A percentile compares a stretch with the other conserved stretches of the same genome.
These are phyloP conservation scores for Pachyramphus minor DNA, from an alignment of 2,113 vertebrate genomes.

Conservation along the genomic window DNA sequence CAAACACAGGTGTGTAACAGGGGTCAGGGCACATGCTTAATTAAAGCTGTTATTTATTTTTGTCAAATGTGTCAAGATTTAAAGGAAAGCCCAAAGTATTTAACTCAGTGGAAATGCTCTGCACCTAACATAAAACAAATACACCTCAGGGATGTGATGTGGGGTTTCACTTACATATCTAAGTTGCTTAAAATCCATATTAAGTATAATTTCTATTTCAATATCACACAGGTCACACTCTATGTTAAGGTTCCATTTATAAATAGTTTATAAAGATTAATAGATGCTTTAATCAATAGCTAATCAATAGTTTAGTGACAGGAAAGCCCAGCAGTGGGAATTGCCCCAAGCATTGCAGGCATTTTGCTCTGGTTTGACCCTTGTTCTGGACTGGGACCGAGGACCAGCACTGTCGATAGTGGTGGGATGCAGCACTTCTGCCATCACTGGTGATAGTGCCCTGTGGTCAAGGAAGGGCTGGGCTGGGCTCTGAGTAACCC, in stretches of 20 bases:
- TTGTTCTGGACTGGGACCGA: neutral
- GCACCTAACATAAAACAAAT: rapidly evolving
- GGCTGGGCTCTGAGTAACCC: neutral
- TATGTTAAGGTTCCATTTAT: constrained; percentile 11
- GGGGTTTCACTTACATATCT: neutral
- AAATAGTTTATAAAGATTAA: constrained; percentile 64
- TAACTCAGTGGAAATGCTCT: neutral
- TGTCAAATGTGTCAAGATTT: neutral
- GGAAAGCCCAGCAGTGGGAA: constrained; percentile 31
- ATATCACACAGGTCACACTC: constrained; percentile 30
- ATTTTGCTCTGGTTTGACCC: neutral
- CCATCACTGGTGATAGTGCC: neutral
- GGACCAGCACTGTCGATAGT: rapidly evolving
- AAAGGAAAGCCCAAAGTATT: neutral
- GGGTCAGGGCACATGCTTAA: neutral
- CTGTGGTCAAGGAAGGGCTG: neutral
- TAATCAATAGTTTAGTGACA: constrained; percentile 32
- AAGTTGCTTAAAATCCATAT: constrained; percentile 4
- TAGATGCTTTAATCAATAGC: constrained; percentile 43
- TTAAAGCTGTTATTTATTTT: neutral
- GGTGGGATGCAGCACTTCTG: neutral
- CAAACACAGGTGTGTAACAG: neutral
- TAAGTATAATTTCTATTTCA: constrained; percentile 52
- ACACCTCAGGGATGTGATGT: neutral
- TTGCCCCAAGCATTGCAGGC: neutral